phyloP scores from a whole-genome alignment of 2,113 vertebrate genomes.

The Glaucidium brasilianum region DNA sequence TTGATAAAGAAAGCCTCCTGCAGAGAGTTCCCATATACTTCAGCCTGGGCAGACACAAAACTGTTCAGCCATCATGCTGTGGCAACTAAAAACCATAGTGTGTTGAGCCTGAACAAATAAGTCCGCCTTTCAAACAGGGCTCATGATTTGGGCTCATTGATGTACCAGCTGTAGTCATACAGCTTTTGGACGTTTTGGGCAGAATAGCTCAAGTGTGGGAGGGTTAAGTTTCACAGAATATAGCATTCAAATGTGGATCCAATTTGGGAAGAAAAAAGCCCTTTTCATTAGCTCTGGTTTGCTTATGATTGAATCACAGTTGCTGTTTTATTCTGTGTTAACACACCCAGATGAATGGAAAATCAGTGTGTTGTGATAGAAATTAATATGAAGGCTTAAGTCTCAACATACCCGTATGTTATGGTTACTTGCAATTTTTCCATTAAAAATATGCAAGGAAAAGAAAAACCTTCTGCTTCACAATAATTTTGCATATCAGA shows the following conservation, averaged over 20 bases:
- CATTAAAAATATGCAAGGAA: neutral
- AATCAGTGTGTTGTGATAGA: neutral
- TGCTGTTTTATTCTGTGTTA: neutral
- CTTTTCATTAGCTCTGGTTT: neutral
- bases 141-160: rapidly evolving
- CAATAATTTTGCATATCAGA: neutral
- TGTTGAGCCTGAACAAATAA: neutral
- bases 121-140: neutral
- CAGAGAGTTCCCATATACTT: neutral
- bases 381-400: neutral
- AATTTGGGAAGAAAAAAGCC: neutral
- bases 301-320: neutral
- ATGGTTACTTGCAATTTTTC: neutral
- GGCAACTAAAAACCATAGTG: neutral
- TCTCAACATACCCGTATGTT: neutral
- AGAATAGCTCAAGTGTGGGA: neutral
- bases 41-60: neutral
- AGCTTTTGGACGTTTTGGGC: neutral
- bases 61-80: neutral
- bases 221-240: neutral
- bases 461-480: neutral
- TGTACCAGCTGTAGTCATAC: neutral
- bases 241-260: neutral
- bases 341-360: neutral
- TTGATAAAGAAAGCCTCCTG: neutral